Percentiles rank a stretch among this genome's conserved stretches.
These are phyloP conservation scores for Romanomermis culicivorax DNA, from an alignment of 2,888 invertebrate species.

Conservation along the genomic window DNA sequence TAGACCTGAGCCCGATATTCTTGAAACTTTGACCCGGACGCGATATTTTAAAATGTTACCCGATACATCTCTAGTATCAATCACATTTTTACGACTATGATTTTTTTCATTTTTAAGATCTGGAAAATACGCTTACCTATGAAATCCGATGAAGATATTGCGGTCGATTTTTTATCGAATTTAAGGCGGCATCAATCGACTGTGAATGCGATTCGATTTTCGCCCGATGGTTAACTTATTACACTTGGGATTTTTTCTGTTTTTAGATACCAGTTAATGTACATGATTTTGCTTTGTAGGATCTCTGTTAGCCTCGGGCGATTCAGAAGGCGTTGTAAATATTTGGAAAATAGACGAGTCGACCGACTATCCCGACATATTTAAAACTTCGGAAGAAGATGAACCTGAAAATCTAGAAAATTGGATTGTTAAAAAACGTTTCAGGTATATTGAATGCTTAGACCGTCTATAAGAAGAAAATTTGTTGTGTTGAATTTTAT, in stretches of 20 bases:
- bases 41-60: too few species aligned
- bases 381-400: neutral
- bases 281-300: too few species aligned
- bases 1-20: too few species aligned
- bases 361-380: neutral
- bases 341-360: neutral
- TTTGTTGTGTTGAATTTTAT: too few species aligned
- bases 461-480: neutral
- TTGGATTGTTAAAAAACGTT: neutral
- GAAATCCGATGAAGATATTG: neutral
- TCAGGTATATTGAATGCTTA: too few species aligned
- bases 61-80: too few species aligned
- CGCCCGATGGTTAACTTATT: neutral
- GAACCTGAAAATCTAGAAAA: neutral
- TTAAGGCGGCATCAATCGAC: neutral
- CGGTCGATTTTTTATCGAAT: neutral
- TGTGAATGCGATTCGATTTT: neutral
- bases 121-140: neutral
- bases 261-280: too few species aligned
- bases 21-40: too few species aligned
- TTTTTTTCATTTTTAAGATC: neutral
- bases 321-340: neutral
- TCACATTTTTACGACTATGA: neutral
- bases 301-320: neutral
- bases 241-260: neutral